Conservation (phyloP, 2,113 vertebrate species). For the Archilochus colubris region DNA sequence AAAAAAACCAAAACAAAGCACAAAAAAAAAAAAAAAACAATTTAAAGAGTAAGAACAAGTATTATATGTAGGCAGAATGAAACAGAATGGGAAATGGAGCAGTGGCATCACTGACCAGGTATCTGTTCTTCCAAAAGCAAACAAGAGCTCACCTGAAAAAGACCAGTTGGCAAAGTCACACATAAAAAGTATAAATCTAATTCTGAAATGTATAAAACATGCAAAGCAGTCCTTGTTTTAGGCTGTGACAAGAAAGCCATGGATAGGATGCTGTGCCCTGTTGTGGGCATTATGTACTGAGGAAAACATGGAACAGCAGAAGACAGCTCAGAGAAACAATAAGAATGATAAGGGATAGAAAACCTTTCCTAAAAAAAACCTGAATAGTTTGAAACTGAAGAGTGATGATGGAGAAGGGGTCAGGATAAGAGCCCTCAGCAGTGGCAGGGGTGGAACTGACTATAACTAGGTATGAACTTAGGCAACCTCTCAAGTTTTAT, state of each 20-base stretch:
- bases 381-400: neutral
- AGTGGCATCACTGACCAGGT: neutral
- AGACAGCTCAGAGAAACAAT: neutral
- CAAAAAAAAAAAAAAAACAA: no score
- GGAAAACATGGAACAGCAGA: neutral
- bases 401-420: neutral
- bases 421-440: neutral
- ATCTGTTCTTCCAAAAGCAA: neutral
- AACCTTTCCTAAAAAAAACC: neutral
- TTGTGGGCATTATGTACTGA: neutral
- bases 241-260: neutral
- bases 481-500: neutral
- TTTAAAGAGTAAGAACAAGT: neutral
- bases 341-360: neutral
- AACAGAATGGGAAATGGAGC: neutral
- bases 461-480: neutral
- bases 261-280: neutral
- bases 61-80: neutral
- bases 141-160: neutral
- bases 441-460: neutral
- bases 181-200: neutral
- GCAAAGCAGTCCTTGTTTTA: neutral
- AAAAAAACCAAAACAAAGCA: no score
- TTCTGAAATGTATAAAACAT: neutral
- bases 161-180: neutral